Conservation (phyloP, 2,113 vertebrate genomes). For the Mastomys coucha region DNA sequence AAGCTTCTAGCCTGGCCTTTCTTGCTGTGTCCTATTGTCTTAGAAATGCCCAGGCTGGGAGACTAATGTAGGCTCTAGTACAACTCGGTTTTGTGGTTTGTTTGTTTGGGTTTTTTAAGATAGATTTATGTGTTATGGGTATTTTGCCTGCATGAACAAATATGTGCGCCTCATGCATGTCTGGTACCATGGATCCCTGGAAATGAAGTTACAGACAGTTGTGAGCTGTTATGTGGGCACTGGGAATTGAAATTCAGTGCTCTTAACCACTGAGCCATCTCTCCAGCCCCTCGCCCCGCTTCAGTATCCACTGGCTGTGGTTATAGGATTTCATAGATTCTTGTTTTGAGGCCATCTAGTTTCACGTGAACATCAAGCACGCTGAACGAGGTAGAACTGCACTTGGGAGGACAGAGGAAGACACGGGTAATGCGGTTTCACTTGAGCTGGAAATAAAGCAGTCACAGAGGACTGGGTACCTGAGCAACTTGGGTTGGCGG, state of each 20-base stretch:
- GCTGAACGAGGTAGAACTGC: conserved; percentile 85
- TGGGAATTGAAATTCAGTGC: no score
- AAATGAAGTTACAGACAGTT: no score
- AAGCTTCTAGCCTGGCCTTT: background rate
- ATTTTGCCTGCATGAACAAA: no score
- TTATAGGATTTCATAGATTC: background rate
- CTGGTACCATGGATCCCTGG: no score
- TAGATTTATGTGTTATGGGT: no score
- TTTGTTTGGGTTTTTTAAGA: no score
- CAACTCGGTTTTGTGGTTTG: background rate
- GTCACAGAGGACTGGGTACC: conserved; percentile 84
- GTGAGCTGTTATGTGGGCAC: no score
- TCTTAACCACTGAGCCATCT: no score
- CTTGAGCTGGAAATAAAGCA: conserved; percentile 86
- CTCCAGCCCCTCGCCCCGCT: no score
- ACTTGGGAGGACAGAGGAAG: conserved; percentile 89
- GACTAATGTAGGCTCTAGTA: background rate
- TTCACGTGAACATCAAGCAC: conserved; percentile 92
- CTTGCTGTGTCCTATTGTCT: conserved; percentile 79
- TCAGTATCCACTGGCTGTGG: background rate
- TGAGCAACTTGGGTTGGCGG: conserved; percentile 88
- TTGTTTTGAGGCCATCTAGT: conserved; percentile 88
- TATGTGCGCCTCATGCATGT: no score
- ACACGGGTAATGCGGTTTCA: conserved; percentile 88
- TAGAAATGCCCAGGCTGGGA: conserved; percentile 82